Conservation (phyloP, 64 coral and sea anemone genomes). For the Montipora cactus region DNA sequence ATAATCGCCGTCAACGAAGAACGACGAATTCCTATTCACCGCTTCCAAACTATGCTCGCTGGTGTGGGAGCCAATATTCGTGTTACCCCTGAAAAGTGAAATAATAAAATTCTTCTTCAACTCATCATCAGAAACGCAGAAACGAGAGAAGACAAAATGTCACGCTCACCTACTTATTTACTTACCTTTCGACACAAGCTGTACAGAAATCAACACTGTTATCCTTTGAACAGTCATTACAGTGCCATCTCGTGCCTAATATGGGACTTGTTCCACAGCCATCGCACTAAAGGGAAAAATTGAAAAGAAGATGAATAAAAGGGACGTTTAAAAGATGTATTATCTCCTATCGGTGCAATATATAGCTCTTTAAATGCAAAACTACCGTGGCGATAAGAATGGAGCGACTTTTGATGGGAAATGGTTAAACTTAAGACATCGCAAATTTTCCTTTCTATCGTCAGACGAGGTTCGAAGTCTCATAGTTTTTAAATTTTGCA, state of each 20-base stretch:
- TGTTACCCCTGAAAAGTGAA: slow-evolving; percentile 46
- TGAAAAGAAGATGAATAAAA: too few species aligned
- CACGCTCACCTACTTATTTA: neutral
- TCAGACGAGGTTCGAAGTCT: too few species aligned
- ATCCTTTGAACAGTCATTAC: slow-evolving; percentile 77
- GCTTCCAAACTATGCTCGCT: slow-evolving; percentile 66
- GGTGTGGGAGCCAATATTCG: slow-evolving; percentile 52
- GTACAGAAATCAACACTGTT: slow-evolving; percentile 85
- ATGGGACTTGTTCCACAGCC: slow-evolving; percentile 81
- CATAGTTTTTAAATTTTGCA: too few species aligned
- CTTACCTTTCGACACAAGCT: slow-evolving; percentile 72
- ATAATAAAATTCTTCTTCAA: neutral
- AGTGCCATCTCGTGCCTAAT: slow-evolving; percentile 86
- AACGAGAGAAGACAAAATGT: neutral
- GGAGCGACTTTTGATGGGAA: too few species aligned
- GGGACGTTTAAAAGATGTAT: too few species aligned
- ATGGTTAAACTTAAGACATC: too few species aligned
- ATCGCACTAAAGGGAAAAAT: slow-evolving; percentile 73
- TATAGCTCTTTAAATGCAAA: too few species aligned
- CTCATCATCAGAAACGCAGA: neutral
- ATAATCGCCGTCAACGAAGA: slow-evolving; percentile 94
- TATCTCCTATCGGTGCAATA: too few species aligned
- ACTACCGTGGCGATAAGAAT: too few species aligned
- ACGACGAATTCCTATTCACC: slow-evolving; percentile 43
- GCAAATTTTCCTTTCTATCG: too few species aligned